Base-by-base conservation (phyloP, 2,113 vertebrate genomes). In the Chrysochloris asiatica region DNA sequence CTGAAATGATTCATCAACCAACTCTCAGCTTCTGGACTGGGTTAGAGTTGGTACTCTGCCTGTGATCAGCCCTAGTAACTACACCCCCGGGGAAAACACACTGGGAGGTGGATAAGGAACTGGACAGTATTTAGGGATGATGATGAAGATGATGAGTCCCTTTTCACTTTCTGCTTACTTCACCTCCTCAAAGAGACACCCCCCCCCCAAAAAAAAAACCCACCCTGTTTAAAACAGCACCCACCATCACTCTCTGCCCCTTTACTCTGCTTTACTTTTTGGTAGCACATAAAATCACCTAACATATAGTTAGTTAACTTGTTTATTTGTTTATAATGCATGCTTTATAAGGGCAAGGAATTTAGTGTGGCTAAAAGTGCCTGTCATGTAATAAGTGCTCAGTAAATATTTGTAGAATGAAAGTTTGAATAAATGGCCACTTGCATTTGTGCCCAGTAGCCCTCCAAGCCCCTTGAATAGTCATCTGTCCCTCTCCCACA, bases 31-130 rank as follows among this genome's bases (percentile, higher is more conserved):
- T 45, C 65, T 5, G 28, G 24, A n/a, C 21, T 22, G 36, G 50
- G 86, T 83, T 93, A 88, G 90, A 71, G 76, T 33, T 50, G 77
- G 22, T 72, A 6, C 91, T 33, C 94, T 89, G 88, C 83, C 89
- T 72, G 86, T 94, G 96, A 69, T 24, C 33, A 24, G 19, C 21
- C 0, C 12, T 92, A 36, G 59, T n/a, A 94, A 91, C 52, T 92
- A 45, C 83, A 83, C 22, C n/a, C 17, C 26, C 4, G 16, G 48
- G 30, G 72, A 38, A 30, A 41, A 22, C 17, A 0, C 17, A 6
- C 59, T 5, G 36, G 47, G 48, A 63, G 9, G 22, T 24, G 21
- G 33, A 8, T 14, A 24, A 17, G 24, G 26, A 48, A 1, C 9
- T 19, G 5, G 43, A 50, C 28, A 41, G 0, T 8, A 3, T 30